Conservation (phyloP, 2,113 vertebrate species). For the Atrichornis clamosus region DNA sequence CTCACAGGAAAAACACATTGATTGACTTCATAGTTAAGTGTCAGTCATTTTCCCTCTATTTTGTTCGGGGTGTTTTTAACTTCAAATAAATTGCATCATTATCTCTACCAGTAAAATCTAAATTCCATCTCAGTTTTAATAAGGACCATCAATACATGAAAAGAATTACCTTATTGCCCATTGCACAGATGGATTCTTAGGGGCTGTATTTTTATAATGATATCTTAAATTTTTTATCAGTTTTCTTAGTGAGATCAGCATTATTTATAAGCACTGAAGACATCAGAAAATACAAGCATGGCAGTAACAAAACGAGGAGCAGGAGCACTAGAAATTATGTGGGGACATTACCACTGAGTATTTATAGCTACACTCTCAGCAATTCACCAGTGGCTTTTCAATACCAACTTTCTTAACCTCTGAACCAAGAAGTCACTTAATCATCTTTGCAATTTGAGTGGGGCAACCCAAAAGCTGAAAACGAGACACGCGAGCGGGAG, state of each 20-base stretch:
- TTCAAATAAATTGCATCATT: conserved; percentile 10
- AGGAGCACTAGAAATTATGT: background rate
- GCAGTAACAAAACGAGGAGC: background rate
- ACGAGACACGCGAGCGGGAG: background rate
- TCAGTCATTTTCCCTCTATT: background rate
- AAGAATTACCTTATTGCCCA: conserved; percentile 2
- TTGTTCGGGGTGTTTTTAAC: background rate
- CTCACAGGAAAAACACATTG: conserved; percentile 17
- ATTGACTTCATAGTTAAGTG: conserved; percentile 5
- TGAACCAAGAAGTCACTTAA: background rate
- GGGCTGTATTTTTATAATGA: background rate
- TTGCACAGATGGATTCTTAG: background rate
- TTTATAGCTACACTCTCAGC: background rate
- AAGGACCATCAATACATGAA: background rate
- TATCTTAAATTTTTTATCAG: conserved; percentile 42
- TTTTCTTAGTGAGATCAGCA: conserved; percentile 32
- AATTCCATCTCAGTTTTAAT: background rate
- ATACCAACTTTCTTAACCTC: background rate
- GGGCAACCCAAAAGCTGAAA: background rate
- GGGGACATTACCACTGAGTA: background rate
- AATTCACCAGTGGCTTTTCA: background rate
- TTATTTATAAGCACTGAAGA: conserved; percentile 35
- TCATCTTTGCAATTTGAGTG: background rate
- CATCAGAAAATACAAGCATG: conserved; percentile 13
- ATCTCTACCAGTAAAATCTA: conserved; percentile 22